Evolutionary conservation across 2,888 invertebrate genomes (phyloP).

Genomic region (Tinea semifulvella): DNA sequence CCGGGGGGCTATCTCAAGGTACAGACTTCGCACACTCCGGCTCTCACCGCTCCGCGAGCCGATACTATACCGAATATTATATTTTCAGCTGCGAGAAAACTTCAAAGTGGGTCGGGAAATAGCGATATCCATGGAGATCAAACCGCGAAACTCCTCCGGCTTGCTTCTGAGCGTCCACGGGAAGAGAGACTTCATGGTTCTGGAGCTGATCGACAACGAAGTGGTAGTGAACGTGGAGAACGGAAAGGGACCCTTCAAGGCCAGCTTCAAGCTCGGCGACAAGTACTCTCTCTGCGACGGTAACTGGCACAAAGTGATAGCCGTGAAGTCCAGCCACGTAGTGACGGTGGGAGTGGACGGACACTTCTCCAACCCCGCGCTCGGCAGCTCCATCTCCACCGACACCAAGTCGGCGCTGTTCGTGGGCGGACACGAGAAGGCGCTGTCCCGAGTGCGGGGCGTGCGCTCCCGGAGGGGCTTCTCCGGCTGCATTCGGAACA

Average conservation of each 20-base stretch:
- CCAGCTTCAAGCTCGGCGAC: constrained; percentile 73
- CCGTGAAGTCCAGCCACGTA: constrained; percentile 89
- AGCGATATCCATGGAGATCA: constrained; percentile 84
- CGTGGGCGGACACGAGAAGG: constrained; percentile 82
- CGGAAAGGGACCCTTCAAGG: constrained; percentile 80
- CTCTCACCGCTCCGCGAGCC: no score
- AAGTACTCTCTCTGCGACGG: constrained; percentile 89
- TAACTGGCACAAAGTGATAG: constrained; percentile 91
- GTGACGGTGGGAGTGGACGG: constrained; percentile 89
- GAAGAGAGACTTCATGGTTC: constrained; percentile 80
- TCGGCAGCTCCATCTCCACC: constrained; percentile 75
- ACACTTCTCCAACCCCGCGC: constrained; percentile 75
- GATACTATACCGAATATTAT: no score
- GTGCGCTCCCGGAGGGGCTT: constrained; percentile 76
- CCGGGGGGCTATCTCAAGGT: constrained; percentile 79
- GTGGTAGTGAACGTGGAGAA: constrained; percentile 86
- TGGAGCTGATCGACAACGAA: constrained; percentile 89
- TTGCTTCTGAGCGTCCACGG: constrained; percentile 88
- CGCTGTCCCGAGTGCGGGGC: constrained; percentile 61
- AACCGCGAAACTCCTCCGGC: constrained; percentile 85
- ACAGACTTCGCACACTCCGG: no score
- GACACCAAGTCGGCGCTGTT: constrained; percentile 87
- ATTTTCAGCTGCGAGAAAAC: constrained; percentile 65
- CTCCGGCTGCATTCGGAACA: constrained; percentile 81
- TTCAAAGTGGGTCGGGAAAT: constrained; percentile 83